These are phyloP conservation scores for Pituophis catenifer DNA, from an alignment of 2,113 vertebrate genomes.

Conservation along the genomic window DNA sequence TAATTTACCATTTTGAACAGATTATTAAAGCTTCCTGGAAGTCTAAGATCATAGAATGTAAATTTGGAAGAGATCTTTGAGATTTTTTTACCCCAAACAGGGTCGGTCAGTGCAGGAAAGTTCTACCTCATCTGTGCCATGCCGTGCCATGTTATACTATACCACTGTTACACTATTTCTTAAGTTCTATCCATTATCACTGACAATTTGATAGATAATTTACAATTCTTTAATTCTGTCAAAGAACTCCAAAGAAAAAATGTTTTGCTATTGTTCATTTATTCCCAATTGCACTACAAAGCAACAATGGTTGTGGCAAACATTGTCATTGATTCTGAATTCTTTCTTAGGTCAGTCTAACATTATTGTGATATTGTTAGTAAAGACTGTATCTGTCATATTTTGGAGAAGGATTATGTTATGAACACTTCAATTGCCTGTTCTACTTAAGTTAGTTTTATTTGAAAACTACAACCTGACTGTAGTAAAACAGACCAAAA, in stretches of 20 bases:
- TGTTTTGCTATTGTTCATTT: neutral
- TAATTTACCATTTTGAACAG: neutral
- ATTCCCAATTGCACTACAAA: neutral
- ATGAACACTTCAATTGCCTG: no score
- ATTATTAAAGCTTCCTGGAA: neutral
- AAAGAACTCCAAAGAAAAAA: neutral
- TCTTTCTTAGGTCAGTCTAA: constrained; percentile 54
- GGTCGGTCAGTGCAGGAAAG: neutral
- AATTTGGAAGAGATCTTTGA: neutral
- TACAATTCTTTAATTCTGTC: neutral
- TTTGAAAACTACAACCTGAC: constrained; percentile 16
- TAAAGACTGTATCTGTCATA: constrained; percentile 37
- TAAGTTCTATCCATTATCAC: neutral
- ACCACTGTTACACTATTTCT: neutral
- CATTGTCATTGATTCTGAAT: constrained; percentile 30
- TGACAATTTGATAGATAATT: neutral
- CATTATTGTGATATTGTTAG: constrained; percentile 45
- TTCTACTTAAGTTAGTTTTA: neutral
- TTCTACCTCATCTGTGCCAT: neutral
- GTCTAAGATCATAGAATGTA: neutral
- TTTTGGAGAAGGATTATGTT: constrained; percentile 40
- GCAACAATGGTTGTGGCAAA: constrained; percentile 17
- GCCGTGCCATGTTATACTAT: neutral
- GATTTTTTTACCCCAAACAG: neutral
- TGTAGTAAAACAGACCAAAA: constrained; percentile 26